A percentile compares a stretch with the other conserved stretches of the same genome.
Conservation (phyloP, 2,113 vertebrate genomes). For the Platichthys stellatus region DNA sequence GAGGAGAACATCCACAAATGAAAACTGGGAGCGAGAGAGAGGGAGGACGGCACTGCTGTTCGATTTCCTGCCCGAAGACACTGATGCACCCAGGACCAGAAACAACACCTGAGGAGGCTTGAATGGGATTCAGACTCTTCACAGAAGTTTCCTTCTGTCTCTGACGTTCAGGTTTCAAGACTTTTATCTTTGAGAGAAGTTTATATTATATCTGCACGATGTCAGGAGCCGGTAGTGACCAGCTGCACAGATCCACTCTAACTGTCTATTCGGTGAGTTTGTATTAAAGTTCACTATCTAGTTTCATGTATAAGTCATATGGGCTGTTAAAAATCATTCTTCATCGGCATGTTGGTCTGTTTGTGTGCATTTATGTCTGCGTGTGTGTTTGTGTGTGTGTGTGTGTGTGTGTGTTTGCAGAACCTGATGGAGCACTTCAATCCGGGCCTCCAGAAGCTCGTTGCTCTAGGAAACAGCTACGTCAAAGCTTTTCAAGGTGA, state of each 20-base stretch:
- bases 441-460: slow-evolving; percentile 91
- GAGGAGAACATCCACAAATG: slow-evolving; percentile 51
- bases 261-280: slow-evolving; percentile 79
- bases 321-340: background rate
- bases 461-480: slow-evolving; percentile 93
- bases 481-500: slow-evolving; percentile 91
- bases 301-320: background rate
- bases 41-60: slow-evolving; percentile 5
- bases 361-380: background rate
- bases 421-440: slow-evolving; percentile 95
- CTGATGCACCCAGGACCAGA: background rate
- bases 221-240: slow-evolving; percentile 81
- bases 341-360: background rate
- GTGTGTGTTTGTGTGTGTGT: background rate
- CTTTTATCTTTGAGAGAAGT: slow-evolving; percentile 14
- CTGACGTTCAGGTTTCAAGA: background rate
- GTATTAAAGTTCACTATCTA: background rate
- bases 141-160: slow-evolving; percentile 6
- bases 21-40: slow-evolving; percentile 18
- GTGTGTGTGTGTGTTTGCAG: slow-evolving; percentile 67
- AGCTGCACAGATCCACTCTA: slow-evolving; percentile 81
- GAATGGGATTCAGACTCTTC: slow-evolving; percentile 40
- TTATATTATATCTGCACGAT: slow-evolving; percentile 54
- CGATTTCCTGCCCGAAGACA: slow-evolving; percentile 30
- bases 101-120: slow-evolving; percentile 4